A percentile compares a stretch with the other conserved stretches of the same genome.
Conservation (phyloP, 2,888 invertebrate genomes). For the Platycheirus albimanus region DNA sequence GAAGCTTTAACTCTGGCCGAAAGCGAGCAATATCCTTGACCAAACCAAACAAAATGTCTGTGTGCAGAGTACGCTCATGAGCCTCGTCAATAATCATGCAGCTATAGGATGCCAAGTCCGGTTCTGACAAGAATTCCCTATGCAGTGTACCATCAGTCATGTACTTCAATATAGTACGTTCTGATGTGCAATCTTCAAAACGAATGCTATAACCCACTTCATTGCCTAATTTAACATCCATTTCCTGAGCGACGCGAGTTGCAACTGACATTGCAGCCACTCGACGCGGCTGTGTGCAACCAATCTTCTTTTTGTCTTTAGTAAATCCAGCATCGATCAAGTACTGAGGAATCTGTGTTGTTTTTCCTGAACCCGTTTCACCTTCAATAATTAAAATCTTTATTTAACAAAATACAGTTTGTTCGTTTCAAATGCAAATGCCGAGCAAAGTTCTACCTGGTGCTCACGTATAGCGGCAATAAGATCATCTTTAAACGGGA, state of each 20-base stretch:
- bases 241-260: slow-evolving; percentile 98
- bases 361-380: slow-evolving; percentile 99
- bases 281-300: slow-evolving; percentile 98
- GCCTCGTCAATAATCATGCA: slow-evolving; percentile 99
- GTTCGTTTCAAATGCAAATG: not conserved
- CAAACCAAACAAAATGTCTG: slow-evolving; percentile 98
- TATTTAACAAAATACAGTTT: slow-evolving; percentile 68
- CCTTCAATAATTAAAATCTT: slow-evolving; percentile 97
- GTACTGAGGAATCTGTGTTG: slow-evolving; percentile 99
- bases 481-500: slow-evolving; percentile 93
- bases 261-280: slow-evolving; percentile 99
- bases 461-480: slow-evolving; percentile 95
- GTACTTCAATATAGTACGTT: slow-evolving; percentile 97
- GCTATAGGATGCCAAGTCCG: slow-evolving; percentile 97
- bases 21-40: slow-evolving; percentile 98
- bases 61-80: slow-evolving; percentile 98
- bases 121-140: slow-evolving; percentile 98
- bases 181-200: slow-evolving; percentile 99
- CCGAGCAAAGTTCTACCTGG: slow-evolving; percentile 85
- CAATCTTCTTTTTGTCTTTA: slow-evolving; percentile 92
- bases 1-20: slow-evolving; percentile 95
- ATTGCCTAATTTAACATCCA: slow-evolving; percentile 97
- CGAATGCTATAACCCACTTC: slow-evolving; percentile 96
- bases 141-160: slow-evolving; percentile 99
- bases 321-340: slow-evolving; percentile 96